Percentiles rank a stretch among this genome's conserved stretches.
Conservation (phyloP, 2,113 vertebrate genomes). For the Scophthalmus maximus region DNA sequence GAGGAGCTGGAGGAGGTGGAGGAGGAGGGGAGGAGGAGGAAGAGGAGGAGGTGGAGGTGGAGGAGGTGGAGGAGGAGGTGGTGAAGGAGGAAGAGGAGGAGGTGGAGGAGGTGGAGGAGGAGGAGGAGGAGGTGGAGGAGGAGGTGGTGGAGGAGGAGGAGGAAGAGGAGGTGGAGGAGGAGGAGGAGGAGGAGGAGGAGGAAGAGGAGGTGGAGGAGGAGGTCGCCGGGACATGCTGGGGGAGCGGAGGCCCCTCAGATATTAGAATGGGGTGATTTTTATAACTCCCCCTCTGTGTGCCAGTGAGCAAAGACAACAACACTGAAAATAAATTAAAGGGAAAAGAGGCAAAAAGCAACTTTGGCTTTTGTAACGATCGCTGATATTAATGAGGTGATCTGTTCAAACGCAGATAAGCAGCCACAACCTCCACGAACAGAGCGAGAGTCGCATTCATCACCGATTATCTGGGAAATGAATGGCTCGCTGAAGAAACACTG, state of each 20-base stretch:
- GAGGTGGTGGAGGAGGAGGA: background rate
- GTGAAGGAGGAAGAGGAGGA: background rate
- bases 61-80: slow-evolving; percentile 30
- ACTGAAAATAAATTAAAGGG: background rate
- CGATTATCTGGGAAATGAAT: slow-evolving; percentile 21
- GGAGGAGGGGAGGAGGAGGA: slow-evolving; percentile 9
- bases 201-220: slow-evolving; percentile 11
- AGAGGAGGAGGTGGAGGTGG: no score
- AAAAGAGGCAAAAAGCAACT: background rate
- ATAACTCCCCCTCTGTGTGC: slow-evolving; percentile 1
- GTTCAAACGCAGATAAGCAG: slow-evolving; percentile 34
- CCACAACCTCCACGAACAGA: background rate
- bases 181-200: slow-evolving; percentile 35
- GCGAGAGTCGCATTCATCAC: slow-evolving; percentile 8
- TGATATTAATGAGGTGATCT: slow-evolving; percentile 40
- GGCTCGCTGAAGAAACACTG: background rate
- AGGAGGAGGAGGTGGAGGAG: slow-evolving; percentile 36
- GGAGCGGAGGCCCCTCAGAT: no score
- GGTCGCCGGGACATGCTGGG: no score
- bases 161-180: background rate
- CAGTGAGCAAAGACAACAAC: slow-evolving; percentile 42
- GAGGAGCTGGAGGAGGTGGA: slow-evolving; percentile 21
- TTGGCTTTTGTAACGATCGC: background rate
- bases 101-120: no score
- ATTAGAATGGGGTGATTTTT: no score